Evolutionary conservation across 2,113 vertebrate genomes (phyloP).

Genomic region (Orthonyx spaldingii): DNA sequence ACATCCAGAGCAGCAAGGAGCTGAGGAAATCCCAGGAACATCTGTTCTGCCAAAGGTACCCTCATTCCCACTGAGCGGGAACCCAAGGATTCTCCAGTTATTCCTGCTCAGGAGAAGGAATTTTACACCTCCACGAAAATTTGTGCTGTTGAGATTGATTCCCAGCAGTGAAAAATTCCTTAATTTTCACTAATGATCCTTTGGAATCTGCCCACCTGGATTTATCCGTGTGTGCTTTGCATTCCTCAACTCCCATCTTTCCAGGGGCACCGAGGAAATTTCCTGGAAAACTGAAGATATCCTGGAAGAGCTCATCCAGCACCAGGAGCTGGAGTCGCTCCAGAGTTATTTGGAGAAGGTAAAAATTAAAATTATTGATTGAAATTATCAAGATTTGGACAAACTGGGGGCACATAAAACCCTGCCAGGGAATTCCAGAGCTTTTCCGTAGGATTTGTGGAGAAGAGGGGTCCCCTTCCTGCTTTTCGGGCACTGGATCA

Average conservation of each 20-base stretch:
- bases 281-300: constrained; percentile 33
- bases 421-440: not conserved
- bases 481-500: not conserved
- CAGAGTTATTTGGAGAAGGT: constrained; percentile 68
- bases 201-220: not conserved
- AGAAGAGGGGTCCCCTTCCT: not conserved
- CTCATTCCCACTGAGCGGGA: not conserved
- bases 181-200: too few species aligned
- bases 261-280: constrained; percentile 43
- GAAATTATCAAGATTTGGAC: fast-evolving
- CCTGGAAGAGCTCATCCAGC: constrained; percentile 59
- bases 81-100: fast-evolving
- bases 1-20: constrained; percentile 61
- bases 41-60: constrained; percentile 65
- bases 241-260: not conserved
- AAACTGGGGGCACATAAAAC: not conserved
- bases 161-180: fast-evolving
- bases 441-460: not conserved
- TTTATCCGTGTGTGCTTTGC: not conserved
- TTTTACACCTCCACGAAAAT: not conserved
- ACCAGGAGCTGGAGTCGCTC: constrained; percentile 9
- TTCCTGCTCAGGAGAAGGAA: not conserved
- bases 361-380: not conserved
- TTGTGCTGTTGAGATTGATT: not conserved
- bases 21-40: constrained; percentile 64